These are phyloP conservation scores for Ectemnius cavifrons DNA, from an alignment of 2,888 invertebrate genomes.

Conservation along the genomic window DNA sequence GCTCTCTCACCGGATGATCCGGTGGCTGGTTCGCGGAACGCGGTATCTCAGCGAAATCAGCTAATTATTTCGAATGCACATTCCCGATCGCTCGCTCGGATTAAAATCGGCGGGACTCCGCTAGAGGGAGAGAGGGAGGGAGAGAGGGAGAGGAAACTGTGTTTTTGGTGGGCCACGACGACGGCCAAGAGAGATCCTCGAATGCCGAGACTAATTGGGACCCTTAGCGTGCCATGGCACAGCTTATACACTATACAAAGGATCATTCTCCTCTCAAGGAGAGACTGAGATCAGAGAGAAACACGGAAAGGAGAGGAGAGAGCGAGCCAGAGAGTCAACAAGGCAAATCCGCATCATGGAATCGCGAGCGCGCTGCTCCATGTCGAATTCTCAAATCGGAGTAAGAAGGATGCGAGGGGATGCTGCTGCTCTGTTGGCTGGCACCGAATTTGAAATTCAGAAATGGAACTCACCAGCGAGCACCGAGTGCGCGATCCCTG, in stretches of 20 bases:
- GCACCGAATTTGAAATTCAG: constrained; percentile 76
- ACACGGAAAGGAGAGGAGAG: constrained; percentile 4
- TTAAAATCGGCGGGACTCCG: constrained; percentile 66
- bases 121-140: not conserved
- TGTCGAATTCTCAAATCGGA: constrained; percentile 17
- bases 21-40: constrained; percentile 58
- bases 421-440: constrained; percentile 31
- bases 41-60: constrained; percentile 74
- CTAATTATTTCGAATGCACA: constrained; percentile 78
- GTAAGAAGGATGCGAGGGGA: constrained; percentile 36
- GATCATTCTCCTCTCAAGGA: constrained; percentile 34
- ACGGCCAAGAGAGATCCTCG: constrained; percentile 69
- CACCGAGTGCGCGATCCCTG: constrained; percentile 32
- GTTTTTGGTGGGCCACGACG: constrained; percentile 68
- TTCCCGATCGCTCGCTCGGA: constrained; percentile 73
- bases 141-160: constrained; percentile 40
- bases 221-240: constrained; percentile 59
- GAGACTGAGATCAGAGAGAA: constrained; percentile 4
- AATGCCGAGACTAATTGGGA: constrained; percentile 78
- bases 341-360: constrained; percentile 11
- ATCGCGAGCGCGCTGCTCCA: constrained; percentile 27
- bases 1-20: constrained; percentile 45
- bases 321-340: not conserved
- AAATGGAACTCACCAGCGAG: constrained; percentile 51
- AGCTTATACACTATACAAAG: constrained; percentile 43